Percentiles rank a stretch among this genome's conserved stretches.
phyloP scores from a whole-genome alignment of 2,888 invertebrate species.

The Eilema griseolum region DNA sequence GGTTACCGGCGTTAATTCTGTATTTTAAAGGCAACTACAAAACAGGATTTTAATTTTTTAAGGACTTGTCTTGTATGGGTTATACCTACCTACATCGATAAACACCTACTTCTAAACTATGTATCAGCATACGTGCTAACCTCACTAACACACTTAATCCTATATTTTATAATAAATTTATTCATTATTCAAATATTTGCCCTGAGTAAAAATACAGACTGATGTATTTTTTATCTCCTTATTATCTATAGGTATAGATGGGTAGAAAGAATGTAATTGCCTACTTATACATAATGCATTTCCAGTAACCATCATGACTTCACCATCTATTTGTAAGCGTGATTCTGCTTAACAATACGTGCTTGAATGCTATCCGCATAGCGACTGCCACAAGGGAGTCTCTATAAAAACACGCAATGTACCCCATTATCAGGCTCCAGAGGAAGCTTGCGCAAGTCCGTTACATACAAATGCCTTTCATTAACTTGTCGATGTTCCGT shows the following conservation, averaged over 20 bases:
- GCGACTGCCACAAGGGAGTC: conserved; percentile 45
- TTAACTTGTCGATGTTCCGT: conserved; percentile 81
- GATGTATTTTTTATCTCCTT: neutral
- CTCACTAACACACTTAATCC: neutral
- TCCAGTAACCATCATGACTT: conserved; percentile 13
- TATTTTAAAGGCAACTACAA: conserved; percentile 50
- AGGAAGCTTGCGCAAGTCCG: conserved; percentile 82
- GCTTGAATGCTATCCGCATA: conserved; percentile 30
- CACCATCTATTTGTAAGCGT: conserved; percentile 16
- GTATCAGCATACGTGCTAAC: neutral
- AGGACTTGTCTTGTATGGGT: neutral
- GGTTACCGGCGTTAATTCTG: conserved; percentile 64
- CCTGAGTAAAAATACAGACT: neutral
- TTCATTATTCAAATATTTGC: neutral
- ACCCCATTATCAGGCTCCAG: conserved; percentile 71
- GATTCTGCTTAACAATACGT: conserved; percentile 18
- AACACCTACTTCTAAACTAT: neutral
- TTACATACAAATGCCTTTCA: conserved; percentile 86
- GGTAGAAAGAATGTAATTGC: conserved; percentile 1
- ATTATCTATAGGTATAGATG: no score
- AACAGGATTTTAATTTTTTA: neutral
- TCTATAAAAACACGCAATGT: conserved; percentile 69
- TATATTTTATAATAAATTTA: neutral
- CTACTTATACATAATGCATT: neutral
- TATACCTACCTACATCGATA: neutral